These are phyloP conservation scores for Scaptodrosophila latifasciaeformis DNA, from an alignment of 2,888 invertebrate species.

Conservation along the genomic window DNA sequence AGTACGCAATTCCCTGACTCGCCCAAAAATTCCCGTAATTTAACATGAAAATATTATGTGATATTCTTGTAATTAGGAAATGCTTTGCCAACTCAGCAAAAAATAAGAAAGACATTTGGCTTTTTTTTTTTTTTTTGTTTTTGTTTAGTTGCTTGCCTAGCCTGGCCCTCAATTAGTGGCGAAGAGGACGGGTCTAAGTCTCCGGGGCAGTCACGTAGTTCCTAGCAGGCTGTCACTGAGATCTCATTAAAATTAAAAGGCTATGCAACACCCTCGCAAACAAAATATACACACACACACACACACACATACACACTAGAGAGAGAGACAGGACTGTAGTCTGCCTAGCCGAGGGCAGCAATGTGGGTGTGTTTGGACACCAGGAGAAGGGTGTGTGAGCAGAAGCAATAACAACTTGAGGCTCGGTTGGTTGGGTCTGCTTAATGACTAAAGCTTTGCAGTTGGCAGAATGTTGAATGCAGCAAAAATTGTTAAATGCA, in stretches of 20 bases:
- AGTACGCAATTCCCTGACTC: too few relatives aligned
- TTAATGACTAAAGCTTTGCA: constrained; percentile 31
- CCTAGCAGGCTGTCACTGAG: constrained; percentile 49
- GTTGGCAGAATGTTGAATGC: constrained; percentile 17
- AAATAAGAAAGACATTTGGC: too few relatives aligned
- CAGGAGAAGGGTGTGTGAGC: constrained; percentile 21
- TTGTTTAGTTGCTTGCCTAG: too few relatives aligned
- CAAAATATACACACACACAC: constrained; percentile 3
- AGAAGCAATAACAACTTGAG: constrained; percentile 40
- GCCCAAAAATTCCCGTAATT: too few relatives aligned
- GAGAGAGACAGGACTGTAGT: neutral
- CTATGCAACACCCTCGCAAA: constrained; percentile 44
- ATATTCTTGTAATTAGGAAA: constrained; percentile 62
- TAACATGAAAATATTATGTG: too few relatives aligned
- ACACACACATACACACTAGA: constrained; percentile 8
- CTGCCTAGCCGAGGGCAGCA: constrained; percentile 18
- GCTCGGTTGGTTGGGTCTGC: constrained; percentile 16
- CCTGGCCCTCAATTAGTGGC: constrained; percentile 62
- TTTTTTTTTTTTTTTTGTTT: too few relatives aligned
- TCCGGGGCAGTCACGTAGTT: constrained; percentile 42
- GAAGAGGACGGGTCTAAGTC: constrained; percentile 24
- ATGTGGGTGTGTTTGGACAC: constrained; percentile 31
- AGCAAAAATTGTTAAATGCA: neutral
- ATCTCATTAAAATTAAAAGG: constrained; percentile 66
- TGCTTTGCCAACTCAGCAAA: constrained; percentile 47